Percentiles rank a stretch among this genome's conserved stretches.
phyloP scores from a whole-genome alignment of 2,113 vertebrate species.

The Athene cunicularia region DNA sequence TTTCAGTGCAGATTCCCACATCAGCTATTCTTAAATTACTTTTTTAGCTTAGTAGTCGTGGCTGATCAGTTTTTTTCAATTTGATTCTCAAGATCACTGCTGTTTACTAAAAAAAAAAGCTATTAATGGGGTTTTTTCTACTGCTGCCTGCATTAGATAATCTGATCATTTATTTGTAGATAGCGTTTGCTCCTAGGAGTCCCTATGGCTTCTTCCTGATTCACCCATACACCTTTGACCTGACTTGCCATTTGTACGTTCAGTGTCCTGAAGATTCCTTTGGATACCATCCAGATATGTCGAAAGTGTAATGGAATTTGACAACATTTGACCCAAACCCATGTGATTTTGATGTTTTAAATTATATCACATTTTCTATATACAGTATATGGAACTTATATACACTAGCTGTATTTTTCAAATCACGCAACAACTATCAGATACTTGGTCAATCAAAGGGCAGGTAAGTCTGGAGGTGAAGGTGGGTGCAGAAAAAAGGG shows the following conservation, averaged over 20 bases:
- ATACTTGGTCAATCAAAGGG: neutral
- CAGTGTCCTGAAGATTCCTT: neutral
- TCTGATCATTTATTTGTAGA: neutral
- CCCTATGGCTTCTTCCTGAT: neutral
- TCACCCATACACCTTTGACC: neutral
- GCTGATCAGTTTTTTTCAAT: neutral
- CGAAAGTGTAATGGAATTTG: neutral
- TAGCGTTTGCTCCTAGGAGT: neutral
- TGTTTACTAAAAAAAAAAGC: neutral
- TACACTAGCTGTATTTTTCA: neutral
- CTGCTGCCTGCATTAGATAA: neutral
- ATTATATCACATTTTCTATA: neutral
- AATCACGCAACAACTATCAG: fast-evolving
- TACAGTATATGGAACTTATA: neutral
- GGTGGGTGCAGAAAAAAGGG: neutral
- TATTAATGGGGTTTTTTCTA: neutral
- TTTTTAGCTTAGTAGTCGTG: neutral
- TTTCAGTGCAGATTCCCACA: slow-evolving; percentile 34
- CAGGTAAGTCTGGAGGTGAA: neutral
- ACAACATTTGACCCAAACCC: neutral
- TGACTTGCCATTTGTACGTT: neutral
- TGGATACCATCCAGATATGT: neutral
- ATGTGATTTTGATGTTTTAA: neutral
- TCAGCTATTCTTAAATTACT: slow-evolving; percentile 30
- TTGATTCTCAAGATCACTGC: neutral